Evolutionary conservation across 1,140 invertebrate species (phyloP).

Genomic region (Zaprionus inermis): DNA sequence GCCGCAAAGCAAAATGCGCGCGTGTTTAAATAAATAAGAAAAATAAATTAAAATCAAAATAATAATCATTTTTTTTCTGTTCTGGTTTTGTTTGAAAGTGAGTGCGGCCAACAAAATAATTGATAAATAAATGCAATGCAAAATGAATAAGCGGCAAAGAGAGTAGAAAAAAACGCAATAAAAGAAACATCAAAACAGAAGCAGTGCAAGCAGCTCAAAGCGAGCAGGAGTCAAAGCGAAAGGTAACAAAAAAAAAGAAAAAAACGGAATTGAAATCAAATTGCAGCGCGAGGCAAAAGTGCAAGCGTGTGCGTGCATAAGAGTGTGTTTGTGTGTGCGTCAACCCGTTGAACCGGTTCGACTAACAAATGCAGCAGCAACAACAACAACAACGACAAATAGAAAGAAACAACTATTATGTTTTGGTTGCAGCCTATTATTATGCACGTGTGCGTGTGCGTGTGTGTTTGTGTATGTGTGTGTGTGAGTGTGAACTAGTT

Average conservation of each 20-base stretch:
- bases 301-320: constrained; percentile 28
- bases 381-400: constrained; percentile 15
- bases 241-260: constrained; percentile 40
- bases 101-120: constrained; percentile 20
- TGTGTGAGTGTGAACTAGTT: constrained; percentile 14
- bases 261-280: constrained; percentile 25
- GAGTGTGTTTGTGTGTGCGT: constrained; percentile 7
- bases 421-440: constrained; percentile 34
- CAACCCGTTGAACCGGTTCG: constrained; percentile 53
- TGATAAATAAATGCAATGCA: constrained; percentile 19
- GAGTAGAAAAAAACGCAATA: not conserved
- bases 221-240: constrained; percentile 32
- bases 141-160: constrained; percentile 7
- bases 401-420: constrained; percentile 32
- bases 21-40: constrained; percentile 23
- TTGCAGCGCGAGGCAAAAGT: constrained; percentile 7
- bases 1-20: constrained; percentile 48
- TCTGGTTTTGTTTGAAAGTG: constrained; percentile 39
- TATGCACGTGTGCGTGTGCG: constrained; percentile 17
- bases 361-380: constrained; percentile 15
- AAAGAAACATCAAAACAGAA: constrained; percentile 37
- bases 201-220: constrained; percentile 8
- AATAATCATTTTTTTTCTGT: constrained; percentile 18
- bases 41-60: not conserved
- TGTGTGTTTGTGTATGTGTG: too few species aligned